Evolutionary conservation across 2,888 invertebrate species (phyloP), one percentile per base, ranked within the genome.

Genomic region (Myathropa florea): DNA sequence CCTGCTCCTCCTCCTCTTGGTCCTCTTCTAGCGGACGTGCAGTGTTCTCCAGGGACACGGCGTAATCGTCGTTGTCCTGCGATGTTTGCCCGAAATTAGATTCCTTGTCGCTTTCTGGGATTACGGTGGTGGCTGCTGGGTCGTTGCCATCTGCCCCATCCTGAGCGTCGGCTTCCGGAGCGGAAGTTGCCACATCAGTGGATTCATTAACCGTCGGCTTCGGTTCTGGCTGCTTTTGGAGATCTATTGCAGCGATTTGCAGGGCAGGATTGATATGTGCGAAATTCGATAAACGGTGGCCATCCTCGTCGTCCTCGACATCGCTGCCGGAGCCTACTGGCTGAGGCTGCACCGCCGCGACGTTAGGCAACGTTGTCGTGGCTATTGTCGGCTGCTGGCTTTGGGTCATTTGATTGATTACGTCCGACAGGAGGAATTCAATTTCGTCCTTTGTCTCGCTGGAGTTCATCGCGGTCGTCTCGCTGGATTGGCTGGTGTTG

Each of bases 391-490:
- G 71, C 7, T 73, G 78, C 0, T 78, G 84, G 30, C 9, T 75
- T 55, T 70, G 82, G 0, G 92, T 90, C 10, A 92, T 92, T 85
- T 92, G 91, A 77, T 91, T 90, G 59, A 91, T 90, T 10, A 92
- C 92, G 88, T 92, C 92, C n/a, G 92, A 91, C 89, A 92, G 89
- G 3, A 92, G 90, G 64, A 91, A 90, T 71, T 90, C 90, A 12
- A 92, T 90, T 88, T 92, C 92, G 77, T 91, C 90, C 71, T 90
- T 90, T 1, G 91, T 91, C 71, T 92, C 91, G 21, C 90, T 91
- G 2, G 90, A 90, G 61, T 76, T 91, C 89, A 90, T 89, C 12
- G 90, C 82, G 0, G 90, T 63, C 0, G 90, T 90, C 67, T 81
- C 83, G 57, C 63, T 65, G 9, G 36, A 80, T 33, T 76, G 87